These are phyloP conservation scores for Radopholus similis DNA, from an alignment of 1,140 invertebrate genomes.

Conservation along the genomic window DNA sequence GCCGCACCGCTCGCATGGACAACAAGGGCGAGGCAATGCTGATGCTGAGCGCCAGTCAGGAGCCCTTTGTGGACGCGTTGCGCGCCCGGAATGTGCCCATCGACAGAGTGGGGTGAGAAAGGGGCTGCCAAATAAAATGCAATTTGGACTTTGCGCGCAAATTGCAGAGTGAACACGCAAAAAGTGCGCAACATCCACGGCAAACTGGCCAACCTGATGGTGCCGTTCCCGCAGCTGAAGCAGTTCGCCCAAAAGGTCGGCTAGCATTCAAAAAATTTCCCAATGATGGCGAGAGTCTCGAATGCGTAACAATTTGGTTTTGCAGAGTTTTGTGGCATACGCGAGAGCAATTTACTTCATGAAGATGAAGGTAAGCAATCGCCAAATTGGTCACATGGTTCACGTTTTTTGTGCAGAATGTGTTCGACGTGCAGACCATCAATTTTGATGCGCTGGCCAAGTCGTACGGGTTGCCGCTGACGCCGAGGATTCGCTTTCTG, in stretches of 20 bases:
- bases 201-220: conserved; percentile 44
- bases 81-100: conserved; percentile 40
- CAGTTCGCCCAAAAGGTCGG: conserved; percentile 52
- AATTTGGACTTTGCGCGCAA: background rate
- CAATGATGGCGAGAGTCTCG: too few relatives aligned
- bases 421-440: conserved; percentile 54
- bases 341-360: conserved; percentile 46
- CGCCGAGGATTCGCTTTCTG: conserved; percentile 56
- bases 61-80: conserved; percentile 46
- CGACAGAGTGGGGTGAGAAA: conserved; percentile 25
- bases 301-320: too few relatives aligned
- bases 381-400: background rate
- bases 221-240: conserved; percentile 45
- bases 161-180: conserved; percentile 43
- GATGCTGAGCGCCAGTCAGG: conserved; percentile 49
- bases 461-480: conserved; percentile 52
- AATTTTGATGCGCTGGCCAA: conserved; percentile 48
- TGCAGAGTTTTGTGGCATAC: conserved; percentile 54
- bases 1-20: conserved; percentile 76
- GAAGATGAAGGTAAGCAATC: conserved; percentile 45
- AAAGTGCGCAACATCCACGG: conserved; percentile 41
- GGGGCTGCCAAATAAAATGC: background rate
- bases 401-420: background rate
- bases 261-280: conserved; percentile 11
- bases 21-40: conserved; percentile 50